These are phyloP conservation scores for Myopa testacea DNA, from an alignment of 2,888 invertebrate genomes.

Conservation along the genomic window DNA sequence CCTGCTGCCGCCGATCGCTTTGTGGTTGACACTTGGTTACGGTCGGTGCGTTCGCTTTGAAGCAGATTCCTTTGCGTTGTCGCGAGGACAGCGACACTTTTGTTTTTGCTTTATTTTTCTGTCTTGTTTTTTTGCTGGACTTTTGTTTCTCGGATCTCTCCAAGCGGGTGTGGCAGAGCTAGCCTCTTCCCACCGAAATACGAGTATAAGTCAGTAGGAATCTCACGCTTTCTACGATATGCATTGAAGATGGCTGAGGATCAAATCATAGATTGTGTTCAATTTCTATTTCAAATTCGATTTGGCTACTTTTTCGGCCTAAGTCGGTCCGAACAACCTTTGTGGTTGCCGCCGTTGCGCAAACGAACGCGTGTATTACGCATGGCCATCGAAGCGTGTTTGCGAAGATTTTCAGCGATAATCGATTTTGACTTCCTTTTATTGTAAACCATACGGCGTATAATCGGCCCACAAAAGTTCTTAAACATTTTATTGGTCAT, in stretches of 20 bases:
- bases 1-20: conserved; percentile 3
- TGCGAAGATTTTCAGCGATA: conserved; percentile 3
- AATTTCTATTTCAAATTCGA: background rate
- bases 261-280: background rate
- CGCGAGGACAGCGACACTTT: conserved; percentile 23
- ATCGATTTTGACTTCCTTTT: conserved; percentile 29
- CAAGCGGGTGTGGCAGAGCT: background rate
- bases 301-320: conserved; percentile 9
- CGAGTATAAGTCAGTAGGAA: background rate
- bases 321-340: background rate
- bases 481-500: background rate
- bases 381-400: conserved; percentile 20
- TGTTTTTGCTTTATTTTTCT: background rate
- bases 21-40: conserved; percentile 32
- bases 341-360: conserved; percentile 14
- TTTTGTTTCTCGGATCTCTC: background rate
- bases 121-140: background rate
- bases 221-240: background rate
- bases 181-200: conserved; percentile 9
- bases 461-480: conserved; percentile 12
- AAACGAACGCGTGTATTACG: conserved; percentile 9
- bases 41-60: conserved; percentile 26
- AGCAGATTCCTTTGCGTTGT: background rate
- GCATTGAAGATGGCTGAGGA: background rate
- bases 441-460: conserved; percentile 17